phyloP scores from a whole-genome alignment of 2,113 vertebrate genomes.

The Aphelocoma coerulescens region DNA sequence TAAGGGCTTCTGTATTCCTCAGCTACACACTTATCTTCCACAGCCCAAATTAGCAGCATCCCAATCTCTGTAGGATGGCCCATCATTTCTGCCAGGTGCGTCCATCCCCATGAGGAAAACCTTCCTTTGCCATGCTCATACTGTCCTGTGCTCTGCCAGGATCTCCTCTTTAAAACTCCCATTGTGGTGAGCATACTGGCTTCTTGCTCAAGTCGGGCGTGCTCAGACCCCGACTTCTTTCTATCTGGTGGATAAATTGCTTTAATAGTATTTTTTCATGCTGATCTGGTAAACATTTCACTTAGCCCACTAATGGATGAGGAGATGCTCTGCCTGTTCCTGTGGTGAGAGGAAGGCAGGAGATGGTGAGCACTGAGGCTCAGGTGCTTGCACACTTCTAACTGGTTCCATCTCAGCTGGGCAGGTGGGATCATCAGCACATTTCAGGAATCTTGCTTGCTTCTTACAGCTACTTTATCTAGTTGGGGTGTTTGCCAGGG shows the following conservation, averaged over 20 bases:
- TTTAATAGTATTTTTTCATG: not conserved
- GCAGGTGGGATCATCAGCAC: not conserved
- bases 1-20: not conserved
- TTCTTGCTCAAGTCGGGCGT: not conserved
- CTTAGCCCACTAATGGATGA: not conserved
- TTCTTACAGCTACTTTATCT: not conserved
- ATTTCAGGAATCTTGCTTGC: not conserved
- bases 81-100: not conserved
- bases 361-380: not conserved
- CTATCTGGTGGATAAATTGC: not conserved
- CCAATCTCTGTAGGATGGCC: not conserved
- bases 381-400: accelerated
- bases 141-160: not conserved
- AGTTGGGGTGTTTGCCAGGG: not conserved
- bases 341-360: not conserved
- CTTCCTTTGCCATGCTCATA: not conserved
- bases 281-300: not conserved
- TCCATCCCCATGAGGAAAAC: not conserved
- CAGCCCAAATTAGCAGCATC: not conserved
- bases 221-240: not conserved
- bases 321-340: not conserved
- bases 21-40: not conserved
- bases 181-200: accelerated
- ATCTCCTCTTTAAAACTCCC: accelerated
- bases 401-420: not conserved